These are phyloP conservation scores for Oxyruncus cristatus DNA, from an alignment of 2,113 vertebrate genomes.

Conservation along the genomic window DNA sequence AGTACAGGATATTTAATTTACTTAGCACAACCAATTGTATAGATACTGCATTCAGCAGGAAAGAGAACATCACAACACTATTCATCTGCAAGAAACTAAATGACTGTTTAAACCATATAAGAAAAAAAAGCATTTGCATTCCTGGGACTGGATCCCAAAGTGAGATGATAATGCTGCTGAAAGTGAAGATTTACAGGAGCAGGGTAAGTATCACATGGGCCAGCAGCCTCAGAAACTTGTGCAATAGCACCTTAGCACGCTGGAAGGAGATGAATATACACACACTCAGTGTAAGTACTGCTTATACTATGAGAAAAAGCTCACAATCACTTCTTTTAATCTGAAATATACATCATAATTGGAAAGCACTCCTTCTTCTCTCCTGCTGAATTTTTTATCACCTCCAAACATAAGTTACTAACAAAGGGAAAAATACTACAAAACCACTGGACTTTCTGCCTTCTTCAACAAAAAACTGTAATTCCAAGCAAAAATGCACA, in stretches of 20 bases:
- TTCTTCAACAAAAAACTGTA: not conserved
- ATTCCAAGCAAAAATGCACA: not conserved
- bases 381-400: not conserved
- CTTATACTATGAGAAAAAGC: not conserved
- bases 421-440: not conserved
- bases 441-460: not conserved
- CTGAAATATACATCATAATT: not conserved
- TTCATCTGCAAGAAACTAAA: not conserved
- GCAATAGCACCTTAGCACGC: not conserved
- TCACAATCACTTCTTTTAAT: not conserved
- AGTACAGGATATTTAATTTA: constrained; percentile 52
- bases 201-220: not conserved
- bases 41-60: constrained; percentile 1
- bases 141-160: not conserved
- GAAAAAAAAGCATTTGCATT: not conserved
- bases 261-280: not conserved
- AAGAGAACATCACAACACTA: not conserved
- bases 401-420: not conserved
- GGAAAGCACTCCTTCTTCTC: not conserved
- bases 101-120: not conserved
- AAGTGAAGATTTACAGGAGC: not conserved
- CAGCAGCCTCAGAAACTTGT: not conserved
- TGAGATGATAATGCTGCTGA: not conserved
- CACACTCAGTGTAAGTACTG: not conserved
- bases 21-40: not conserved